phyloP scores from a whole-genome alignment of 2,888 invertebrate genomes.

The Brenthis daphne region DNA sequence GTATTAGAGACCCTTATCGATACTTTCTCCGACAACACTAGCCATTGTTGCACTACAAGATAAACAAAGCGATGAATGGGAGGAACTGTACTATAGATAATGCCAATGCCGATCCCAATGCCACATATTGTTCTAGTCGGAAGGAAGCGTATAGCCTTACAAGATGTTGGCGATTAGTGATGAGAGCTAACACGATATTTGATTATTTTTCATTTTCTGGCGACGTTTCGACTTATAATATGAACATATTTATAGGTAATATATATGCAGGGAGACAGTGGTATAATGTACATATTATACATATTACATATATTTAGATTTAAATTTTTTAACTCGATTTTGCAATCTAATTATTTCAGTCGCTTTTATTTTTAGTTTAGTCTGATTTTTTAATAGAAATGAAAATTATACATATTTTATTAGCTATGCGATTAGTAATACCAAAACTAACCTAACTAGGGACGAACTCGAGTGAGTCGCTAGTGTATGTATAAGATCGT shows the following conservation, averaged over 20 bases:
- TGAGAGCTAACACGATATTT: neutral
- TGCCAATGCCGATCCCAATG: slow-evolving; percentile 78
- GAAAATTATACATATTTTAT: no score
- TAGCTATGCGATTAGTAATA: no score
- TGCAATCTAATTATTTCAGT: no score
- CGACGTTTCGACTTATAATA: neutral
- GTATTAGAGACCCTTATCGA: slow-evolving; percentile 41
- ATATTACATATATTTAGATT: neutral
- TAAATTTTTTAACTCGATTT: no score
- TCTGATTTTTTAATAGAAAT: no score
- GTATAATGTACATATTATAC: neutral
- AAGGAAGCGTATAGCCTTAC: slow-evolving; percentile 67
- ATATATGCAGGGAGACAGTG: neutral
- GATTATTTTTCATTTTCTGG: neutral
- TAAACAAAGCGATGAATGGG: slow-evolving; percentile 61
- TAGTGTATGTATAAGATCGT: no score
- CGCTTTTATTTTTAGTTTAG: no score
- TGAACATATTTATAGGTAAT: no score
- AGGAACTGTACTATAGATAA: slow-evolving; percentile 76
- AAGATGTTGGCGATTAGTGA: slow-evolving; percentile 50
- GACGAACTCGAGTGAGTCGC: no score
- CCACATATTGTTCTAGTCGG: slow-evolving; percentile 75
- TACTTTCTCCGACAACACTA: slow-evolving; percentile 47
- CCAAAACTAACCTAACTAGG: no score
- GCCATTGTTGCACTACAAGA: slow-evolving; percentile 42